A percentile compares a stretch with the other conserved stretches of the same genome.
Conservation (phyloP, 2,113 vertebrate species). For the Marcusenius ussheri region DNA sequence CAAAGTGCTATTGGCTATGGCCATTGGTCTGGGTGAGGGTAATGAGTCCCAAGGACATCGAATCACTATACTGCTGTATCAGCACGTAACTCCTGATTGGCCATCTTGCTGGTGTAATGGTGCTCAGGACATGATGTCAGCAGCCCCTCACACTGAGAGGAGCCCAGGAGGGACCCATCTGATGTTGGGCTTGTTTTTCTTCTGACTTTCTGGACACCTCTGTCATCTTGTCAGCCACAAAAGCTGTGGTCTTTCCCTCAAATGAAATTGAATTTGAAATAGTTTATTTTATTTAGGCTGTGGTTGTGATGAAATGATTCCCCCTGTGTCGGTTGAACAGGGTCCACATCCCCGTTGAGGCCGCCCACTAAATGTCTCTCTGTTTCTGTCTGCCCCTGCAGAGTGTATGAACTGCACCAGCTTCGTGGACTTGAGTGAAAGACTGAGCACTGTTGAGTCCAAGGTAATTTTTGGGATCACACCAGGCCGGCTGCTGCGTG, state of each 20-base stretch:
- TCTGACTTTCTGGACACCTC: not conserved
- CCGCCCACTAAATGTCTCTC: not conserved
- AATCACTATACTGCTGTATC: not conserved
- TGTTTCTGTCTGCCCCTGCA: conserved; percentile 28
- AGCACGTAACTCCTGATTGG: not conserved
- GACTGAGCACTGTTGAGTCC: conserved; percentile 65
- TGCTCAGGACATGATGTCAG: not conserved
- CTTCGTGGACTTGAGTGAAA: conserved; percentile 62
- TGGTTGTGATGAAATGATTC: not conserved
- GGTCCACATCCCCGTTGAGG: not conserved
- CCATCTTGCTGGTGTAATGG: not conserved
- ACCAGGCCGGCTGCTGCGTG: not conserved
- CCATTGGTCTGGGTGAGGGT: not conserved
- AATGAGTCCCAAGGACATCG: not conserved
- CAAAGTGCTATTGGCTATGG: not conserved
- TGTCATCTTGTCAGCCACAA: conserved; percentile 12
- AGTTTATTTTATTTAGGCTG: conserved; percentile 6
- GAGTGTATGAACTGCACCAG: conserved; percentile 78
- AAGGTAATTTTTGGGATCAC: conserved; percentile 52
- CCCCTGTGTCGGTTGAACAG: not conserved
- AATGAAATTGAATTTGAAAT: conserved; percentile 15
- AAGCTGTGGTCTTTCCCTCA: not conserved
- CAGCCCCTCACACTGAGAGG: not conserved
- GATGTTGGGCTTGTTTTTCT: not conserved
- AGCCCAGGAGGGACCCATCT: not conserved